These are phyloP conservation scores for Myotis planiceps DNA, from an alignment of 2,797 vertebrate genomes.

Conservation along the genomic window DNA sequence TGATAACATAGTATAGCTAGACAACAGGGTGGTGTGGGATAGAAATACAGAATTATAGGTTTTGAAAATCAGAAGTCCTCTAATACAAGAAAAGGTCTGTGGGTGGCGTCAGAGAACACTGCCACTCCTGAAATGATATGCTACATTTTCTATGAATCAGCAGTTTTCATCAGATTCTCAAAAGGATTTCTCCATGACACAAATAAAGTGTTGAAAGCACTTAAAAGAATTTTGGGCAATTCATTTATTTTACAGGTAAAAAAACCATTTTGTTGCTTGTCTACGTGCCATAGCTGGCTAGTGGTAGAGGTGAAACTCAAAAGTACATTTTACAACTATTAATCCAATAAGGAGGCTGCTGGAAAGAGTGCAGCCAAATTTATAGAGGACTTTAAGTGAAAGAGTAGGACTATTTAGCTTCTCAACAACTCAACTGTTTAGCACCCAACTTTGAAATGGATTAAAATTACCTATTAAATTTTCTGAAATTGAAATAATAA, in stretches of 20 bases:
- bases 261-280: neutral
- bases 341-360: neutral
- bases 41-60: neutral
- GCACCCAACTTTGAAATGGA: neutral
- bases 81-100: neutral
- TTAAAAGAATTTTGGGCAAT: neutral
- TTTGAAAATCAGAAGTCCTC: neutral
- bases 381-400: neutral
- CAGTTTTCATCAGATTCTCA: neutral
- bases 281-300: neutral
- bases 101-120: neutral
- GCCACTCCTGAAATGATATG: neutral
- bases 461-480: constrained; percentile 30
- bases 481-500: constrained; percentile 16
- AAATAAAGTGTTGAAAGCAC: neutral
- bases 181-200: neutral
- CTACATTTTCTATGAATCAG: neutral
- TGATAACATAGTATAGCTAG: neutral
- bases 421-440: neutral
- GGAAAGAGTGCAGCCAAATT: neutral
- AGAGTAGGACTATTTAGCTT: neutral
- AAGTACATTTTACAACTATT: neutral
- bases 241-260: constrained; percentile 7
- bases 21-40: neutral
- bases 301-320: neutral